These are phyloP conservation scores for Incurvaria masculella DNA, from an alignment of 2,888 invertebrate species.

Conservation along the genomic window DNA sequence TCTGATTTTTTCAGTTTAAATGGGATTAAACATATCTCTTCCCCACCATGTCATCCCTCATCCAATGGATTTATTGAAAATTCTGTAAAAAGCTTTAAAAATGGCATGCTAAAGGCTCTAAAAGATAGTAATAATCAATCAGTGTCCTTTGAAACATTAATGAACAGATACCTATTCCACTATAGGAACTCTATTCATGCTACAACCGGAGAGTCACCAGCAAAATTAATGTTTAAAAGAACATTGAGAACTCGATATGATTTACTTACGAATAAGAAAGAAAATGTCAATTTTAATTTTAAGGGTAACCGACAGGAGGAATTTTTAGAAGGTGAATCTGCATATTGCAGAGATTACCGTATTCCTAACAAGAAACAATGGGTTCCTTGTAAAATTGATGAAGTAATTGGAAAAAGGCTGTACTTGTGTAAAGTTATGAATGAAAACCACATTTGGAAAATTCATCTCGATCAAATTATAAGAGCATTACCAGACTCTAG, in stretches of 20 bases:
- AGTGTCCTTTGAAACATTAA: background rate
- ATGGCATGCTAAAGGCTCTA: background rate
- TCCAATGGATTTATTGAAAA: slow-evolving; percentile 8
- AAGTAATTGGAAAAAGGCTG: slow-evolving; percentile 2
- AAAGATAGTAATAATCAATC: background rate
- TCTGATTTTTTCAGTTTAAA: slow-evolving; percentile 4
- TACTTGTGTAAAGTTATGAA: slow-evolving; percentile 1
- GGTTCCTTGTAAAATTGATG: slow-evolving; percentile 3
- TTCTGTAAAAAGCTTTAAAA: slow-evolving; percentile 4
- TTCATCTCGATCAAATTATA: background rate
- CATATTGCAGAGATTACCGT: slow-evolving; percentile 2
- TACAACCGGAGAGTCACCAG: slow-evolving; percentile 2
- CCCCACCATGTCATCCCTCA: slow-evolving; percentile 8
- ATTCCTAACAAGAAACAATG: slow-evolving; percentile 5
- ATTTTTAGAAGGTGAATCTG: background rate
- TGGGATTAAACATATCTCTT: slow-evolving; percentile 8
- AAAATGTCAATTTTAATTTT: too few species aligned
- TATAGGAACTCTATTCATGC: slow-evolving; percentile 4
- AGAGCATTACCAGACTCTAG: too few species aligned
- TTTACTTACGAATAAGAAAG: background rate
- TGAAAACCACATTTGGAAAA: slow-evolving; percentile 6
- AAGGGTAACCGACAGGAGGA: too few species aligned
- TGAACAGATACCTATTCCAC: background rate
- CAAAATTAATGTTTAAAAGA: slow-evolving; percentile 5
- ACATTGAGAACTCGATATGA: background rate